Percentiles rank a stretch among this genome's conserved stretches.
Evolutionary conservation across 2,113 vertebrate species (phyloP).

Genomic region (Phycodurus eques): DNA sequence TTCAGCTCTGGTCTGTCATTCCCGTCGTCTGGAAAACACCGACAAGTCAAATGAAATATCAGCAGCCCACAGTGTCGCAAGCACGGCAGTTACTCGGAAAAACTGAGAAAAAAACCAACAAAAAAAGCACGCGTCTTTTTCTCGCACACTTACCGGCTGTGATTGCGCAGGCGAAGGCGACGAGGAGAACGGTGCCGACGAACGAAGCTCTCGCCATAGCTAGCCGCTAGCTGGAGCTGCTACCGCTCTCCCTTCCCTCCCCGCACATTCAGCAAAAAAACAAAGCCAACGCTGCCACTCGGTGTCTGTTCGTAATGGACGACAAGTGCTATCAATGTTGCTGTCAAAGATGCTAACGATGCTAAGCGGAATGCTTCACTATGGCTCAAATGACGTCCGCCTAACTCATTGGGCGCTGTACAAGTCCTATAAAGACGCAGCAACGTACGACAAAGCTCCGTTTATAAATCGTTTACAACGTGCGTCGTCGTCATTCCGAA

Average conservation of each 20-base stretch:
- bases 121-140: slow-evolving; percentile 2
- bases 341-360: slow-evolving; percentile 20
- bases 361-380: slow-evolving; percentile 15
- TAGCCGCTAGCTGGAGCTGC: slow-evolving; percentile 52
- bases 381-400: slow-evolving; percentile 35
- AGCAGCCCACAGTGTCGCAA: not conserved
- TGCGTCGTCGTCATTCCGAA: not conserved
- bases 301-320: not conserved
- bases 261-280: slow-evolving; percentile 51
- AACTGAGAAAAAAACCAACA: too few relatives aligned
- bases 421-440: slow-evolving; percentile 1
- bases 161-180: slow-evolving; percentile 38
- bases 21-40: slow-evolving; percentile 56
- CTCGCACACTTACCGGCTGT: slow-evolving; percentile 61
- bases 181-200: slow-evolving; percentile 45
- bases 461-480: too few relatives aligned
- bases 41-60: not conserved
- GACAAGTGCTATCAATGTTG: not conserved
- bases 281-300: not conserved
- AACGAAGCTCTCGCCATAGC: slow-evolving; percentile 42
- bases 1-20: slow-evolving; percentile 61
- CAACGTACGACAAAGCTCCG: not conserved
- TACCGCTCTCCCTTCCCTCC: slow-evolving; percentile 19
- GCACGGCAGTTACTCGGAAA: too few relatives aligned
- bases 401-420: slow-evolving; percentile 36